Evolutionary conservation across 2,113 vertebrate species (phyloP), one percentile per base, ranked within the genome.

Genomic region (Pachypanchax playfairii): DNA sequence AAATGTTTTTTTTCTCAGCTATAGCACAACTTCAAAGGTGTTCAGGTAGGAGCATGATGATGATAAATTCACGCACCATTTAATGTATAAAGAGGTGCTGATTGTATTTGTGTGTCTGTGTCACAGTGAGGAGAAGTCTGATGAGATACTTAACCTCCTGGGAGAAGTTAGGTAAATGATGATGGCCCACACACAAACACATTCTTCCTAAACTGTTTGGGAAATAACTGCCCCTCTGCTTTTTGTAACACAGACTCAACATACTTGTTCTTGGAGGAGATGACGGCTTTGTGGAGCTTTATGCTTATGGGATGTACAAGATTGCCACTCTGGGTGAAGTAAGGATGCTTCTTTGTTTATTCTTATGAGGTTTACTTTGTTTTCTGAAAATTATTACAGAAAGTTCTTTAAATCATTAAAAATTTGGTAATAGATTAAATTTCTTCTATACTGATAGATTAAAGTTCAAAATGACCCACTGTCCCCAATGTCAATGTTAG

Each of bases 301-400:
- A 97, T 79, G 97, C 97, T 1, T 99, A 98, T 13, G 97, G 97
- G 28, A 98, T 99, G 93, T 99, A 98, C 90, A 98, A 95, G 90
- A 98, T 99, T 60, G 96, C 97, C n/a, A 93, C 93, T 22, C 83
- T 98, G 39, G 90, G 90, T 9, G 92, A 90, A 82, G 97, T 99
- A 91, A 72, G 1, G 57, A 26, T n/a, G 1, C 33, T 65, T n/a
- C n/a, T n/a, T 48, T 9, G 3, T 6, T 46, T 1, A 24, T 46
- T 68, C 10, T 0, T 12, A 6, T 8, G 5, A 41, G 9, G 17
- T 43, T 6, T 22, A 21, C 11, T 43, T 43, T 43, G 7, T 43
- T 7, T 8, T 9, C 18, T 20, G n/a, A 43, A 43, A 39, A 39
- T 14, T 3, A 5, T 39, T 5, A n/a, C 36, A 5, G 15, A 39